Evolutionary conservation across 2,888 invertebrate species (phyloP), one percentile per base, ranked within the genome.

Genomic region (Tachina grossa): DNA sequence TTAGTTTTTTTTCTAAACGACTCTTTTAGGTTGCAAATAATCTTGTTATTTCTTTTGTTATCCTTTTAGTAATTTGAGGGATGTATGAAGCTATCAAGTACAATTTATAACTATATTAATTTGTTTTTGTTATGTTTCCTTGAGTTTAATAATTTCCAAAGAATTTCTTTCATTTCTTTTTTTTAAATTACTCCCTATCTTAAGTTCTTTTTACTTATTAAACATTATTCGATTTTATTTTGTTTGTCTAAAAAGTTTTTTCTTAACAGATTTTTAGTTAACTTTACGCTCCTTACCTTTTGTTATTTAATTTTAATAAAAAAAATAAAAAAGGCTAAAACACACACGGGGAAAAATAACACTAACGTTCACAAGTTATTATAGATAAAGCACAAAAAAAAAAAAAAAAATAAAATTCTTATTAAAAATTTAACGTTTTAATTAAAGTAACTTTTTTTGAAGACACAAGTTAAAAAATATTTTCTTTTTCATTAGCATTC

Each of bases 141-240:
- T 31, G 45, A 43, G 53, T 55, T 83, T 59, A 53, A 39, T 51
- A 22, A 59, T 51, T 76, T 83, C 78, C 80, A 63, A 22, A 47
- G 49, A 68, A 68, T 77, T 57, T 19, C 11, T 51, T 59, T 19
- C 11, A 16, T n/a, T n/a, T 39, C 13, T 22, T 63, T 39, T 31
- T 31, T 31, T 31, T 4, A 31, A 31, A 31, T 31, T 31, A 22
- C 22, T 31, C 53, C 9, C 47, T 79, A 65, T 87, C 87, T 88
- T 85, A 86, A 88, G 88, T 88, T 80, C 88, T 82, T 85, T 66
- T 16, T 76, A 77, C 77, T 71, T 76, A 59, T 68, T 66, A 31
- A 41, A 31, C 9, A 6, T 39, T 51, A 41, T 49, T 72, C 13
- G 13, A 10, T 72, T 11, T 31, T 16, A 22, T 11, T 57, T 59